Base-by-base conservation (phyloP, 1,140 invertebrate species). In the Ephestia elutella region DNA sequence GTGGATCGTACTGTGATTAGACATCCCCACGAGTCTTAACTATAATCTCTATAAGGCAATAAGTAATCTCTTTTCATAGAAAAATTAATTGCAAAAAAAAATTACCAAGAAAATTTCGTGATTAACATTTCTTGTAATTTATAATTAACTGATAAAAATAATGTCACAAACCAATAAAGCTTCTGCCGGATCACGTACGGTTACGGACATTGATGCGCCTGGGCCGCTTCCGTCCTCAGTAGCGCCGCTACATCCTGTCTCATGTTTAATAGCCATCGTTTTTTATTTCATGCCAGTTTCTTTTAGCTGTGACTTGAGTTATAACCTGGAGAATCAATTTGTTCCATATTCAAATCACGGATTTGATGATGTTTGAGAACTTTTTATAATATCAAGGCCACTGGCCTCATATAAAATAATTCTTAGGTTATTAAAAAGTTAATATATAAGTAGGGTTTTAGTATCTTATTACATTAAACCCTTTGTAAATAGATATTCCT, bases 181-280 rank as follows among this genome's bases (percentile, higher is more conserved):
- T 44, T 44, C 15, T 21, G 21, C 9, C 53, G 58, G 58, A 60
- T 73, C 75, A 77, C 71, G 73, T 73, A 63, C 59, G 38, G 38
- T 44, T 44, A 44, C 38, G 57, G 58, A 62, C 70, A 75, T 78
- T 74, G 73, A 73, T 70, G 71, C 68, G 70, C 63, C 63, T 64
- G 68, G 68, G 65, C 68, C 67, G 61, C 72, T 78, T 80, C 80
- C 80, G 77, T 63, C 67, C 63, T 57, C 65, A 65, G 66, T 71
- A 77, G 77, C 78, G 77, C 78, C 78, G 75, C 68, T 69, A 82
- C 75, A 80, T 84, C 78, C 78, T 82, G 79, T 68, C 66, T 66
- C 49, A 54, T 65, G 58, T 60, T 73, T 71, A 56, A 71, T 62
- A 61, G 19, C 13, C 50, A 21, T 15, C 18, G 18, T 25, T 53